These are phyloP conservation scores for Pelmatolapia mariae DNA, from an alignment of 2,113 vertebrate genomes.

Conservation along the genomic window DNA sequence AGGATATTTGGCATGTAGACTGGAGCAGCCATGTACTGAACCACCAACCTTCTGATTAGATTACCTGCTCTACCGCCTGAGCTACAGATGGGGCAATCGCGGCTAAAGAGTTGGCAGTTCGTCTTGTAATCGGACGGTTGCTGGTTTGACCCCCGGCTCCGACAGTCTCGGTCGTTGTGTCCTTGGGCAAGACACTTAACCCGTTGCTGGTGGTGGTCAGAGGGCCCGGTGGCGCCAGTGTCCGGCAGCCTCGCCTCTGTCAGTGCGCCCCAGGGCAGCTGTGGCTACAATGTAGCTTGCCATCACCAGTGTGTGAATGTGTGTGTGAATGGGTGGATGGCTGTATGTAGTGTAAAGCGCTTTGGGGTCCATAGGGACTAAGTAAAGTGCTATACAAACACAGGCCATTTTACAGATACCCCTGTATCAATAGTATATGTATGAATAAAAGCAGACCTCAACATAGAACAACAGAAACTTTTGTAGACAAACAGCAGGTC, in stretches of 20 bases:
- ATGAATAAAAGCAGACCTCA: not conserved
- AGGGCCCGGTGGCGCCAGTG: accelerated
- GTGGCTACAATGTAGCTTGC: not conserved
- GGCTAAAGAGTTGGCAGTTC: too few species aligned
- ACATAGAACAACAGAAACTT: not conserved
- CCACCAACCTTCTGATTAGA: not conserved
- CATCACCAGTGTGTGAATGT: not conserved
- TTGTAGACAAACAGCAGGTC: not conserved
- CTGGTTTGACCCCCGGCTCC: not conserved
- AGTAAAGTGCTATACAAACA: not conserved
- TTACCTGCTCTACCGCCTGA: not conserved
- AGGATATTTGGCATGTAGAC: not conserved
- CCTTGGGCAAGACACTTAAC: not conserved
- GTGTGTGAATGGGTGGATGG: not conserved
- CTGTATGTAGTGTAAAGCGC: not conserved
- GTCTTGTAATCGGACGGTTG: too few species aligned
- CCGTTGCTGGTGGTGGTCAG: not conserved
- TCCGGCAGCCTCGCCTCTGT: accelerated
- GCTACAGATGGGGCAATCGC: not conserved
- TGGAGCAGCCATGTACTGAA: not conserved
- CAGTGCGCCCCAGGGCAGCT: not conserved
- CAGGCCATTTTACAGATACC: not conserved
- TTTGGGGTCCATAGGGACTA: not conserved
- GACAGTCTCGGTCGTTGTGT: not conserved
- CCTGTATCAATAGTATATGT: not conserved